Conservation (phyloP, 2,797 vertebrate genomes). For the Rhinichthys osculus region DNA sequence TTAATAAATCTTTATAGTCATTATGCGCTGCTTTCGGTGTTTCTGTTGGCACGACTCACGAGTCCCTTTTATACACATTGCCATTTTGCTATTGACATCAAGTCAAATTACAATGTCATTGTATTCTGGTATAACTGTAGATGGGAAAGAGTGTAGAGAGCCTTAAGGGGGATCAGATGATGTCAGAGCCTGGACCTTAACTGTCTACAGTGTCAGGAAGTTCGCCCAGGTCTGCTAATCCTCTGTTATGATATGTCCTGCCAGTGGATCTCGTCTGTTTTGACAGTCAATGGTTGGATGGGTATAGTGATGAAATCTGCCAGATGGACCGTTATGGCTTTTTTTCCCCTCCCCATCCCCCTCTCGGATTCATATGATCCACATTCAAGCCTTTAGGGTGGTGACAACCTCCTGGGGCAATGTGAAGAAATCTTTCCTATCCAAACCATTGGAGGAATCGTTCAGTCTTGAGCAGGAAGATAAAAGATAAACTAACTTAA, state of each 20-base stretch:
- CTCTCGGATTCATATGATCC: conserved; percentile 64
- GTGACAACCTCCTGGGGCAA: conserved; percentile 78
- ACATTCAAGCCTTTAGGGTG: conserved; percentile 70
- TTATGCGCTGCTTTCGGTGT: background rate
- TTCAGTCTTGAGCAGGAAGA: conserved; percentile 67
- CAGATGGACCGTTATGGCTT: conserved; percentile 44
- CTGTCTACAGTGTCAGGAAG: conserved; percentile 72
- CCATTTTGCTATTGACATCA: background rate
- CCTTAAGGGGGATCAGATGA: conserved; percentile 24
- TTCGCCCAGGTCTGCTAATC: conserved; percentile 73
- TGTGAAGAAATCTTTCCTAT: conserved; percentile 72
- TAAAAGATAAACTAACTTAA: conserved; percentile 52
- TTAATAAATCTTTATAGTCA: conserved; percentile 17
- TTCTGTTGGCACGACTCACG: conserved; percentile 1
- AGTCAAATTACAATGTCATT: conserved; percentile 22
- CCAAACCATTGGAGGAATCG: conserved; percentile 62
- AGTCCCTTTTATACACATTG: background rate
- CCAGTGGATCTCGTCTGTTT: conserved; percentile 64
- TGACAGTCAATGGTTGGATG: conserved; percentile 71
- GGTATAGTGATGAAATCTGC: conserved; percentile 71
- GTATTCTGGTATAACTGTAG: background rate
- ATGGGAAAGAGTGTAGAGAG: conserved; percentile 2
- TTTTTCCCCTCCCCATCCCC: background rate
- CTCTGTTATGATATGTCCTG: conserved; percentile 68
- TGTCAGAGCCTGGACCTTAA: conserved; percentile 64